Evolutionary conservation across 1,140 invertebrate genomes (phyloP), one percentile per base, ranked within the genome.

Genomic region (Bombus confusus): DNA sequence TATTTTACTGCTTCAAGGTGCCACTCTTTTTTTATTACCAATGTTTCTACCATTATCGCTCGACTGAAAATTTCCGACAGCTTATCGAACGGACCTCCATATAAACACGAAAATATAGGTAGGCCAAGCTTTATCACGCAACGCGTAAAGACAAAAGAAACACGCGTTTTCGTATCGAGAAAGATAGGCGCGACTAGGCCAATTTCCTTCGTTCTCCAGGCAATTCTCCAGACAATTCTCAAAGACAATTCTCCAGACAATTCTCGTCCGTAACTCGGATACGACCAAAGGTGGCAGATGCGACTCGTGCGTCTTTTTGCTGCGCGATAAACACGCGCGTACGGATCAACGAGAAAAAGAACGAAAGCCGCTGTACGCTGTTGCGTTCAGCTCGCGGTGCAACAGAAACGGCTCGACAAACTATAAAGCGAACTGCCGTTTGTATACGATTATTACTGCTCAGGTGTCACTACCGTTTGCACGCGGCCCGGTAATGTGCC

Each of bases 391-490:
- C 64, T 41, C 52, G n/a, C 10, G 22, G 10, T n/a, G 34, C 28
- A 25, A 37, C 43, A n/a, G 43, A 47, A n/a, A 78, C 82, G 47
- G 57, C 84, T 85, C 84, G 68, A 80, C 84, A 75, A 85, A 85
- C 78, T 81, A 73, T 85, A 85, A 85, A 85, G 59, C 68, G 47
- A 85, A 85, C 59, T 81, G 71, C 84, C 79, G 78, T 85, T 85
- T 85, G 84, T 85, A 85, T 85, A 85, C 71, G 84, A 85, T 85
- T 85, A 81, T 85, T 81, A 34, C 84, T 43, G 59, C 57, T 80
- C 84, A 81, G 79, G 78, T 85, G 84, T 85, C 84, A 81, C 84
- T 85, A 81, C 84, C 84, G 84, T 85, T 85, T 47, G 78, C 78
- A 15, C 39, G 41, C 41, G 41, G n/a, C 13, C 8, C 31, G 57